Conservation (phyloP, 2,113 vertebrate species). For the Cacatua alba region DNA sequence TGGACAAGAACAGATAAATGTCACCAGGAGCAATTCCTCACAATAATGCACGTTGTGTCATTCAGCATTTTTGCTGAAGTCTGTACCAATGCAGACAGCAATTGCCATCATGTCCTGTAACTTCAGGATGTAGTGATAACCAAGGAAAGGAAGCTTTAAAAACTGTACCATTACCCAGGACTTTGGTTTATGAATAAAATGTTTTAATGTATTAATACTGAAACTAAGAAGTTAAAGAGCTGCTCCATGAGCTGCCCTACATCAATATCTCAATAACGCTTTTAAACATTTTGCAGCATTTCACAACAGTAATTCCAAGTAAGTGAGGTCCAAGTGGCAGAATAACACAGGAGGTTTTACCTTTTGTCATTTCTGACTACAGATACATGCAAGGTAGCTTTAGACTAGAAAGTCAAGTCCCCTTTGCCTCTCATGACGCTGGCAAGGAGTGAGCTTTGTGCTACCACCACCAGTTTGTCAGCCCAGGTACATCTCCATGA, state of each 20-base stretch:
- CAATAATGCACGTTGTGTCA: not conserved
- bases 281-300: not conserved
- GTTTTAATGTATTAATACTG: not conserved
- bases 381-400: not conserved
- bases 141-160: not conserved
- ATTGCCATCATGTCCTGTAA: fast-evolving
- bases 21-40: not conserved
- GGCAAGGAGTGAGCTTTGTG: fast-evolving
- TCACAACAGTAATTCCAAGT: not conserved
- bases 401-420: not conserved
- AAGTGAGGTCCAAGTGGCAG: not conserved
- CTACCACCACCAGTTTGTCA: not conserved
- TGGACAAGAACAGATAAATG: not conserved
- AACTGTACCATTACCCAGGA: not conserved
- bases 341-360: not conserved
- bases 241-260: not conserved
- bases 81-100: not conserved
- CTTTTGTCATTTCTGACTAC: not conserved
- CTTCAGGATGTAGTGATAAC: not conserved
- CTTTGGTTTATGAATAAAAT: not conserved
- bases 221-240: not conserved
- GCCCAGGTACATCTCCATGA: fast-evolving
- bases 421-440: fast-evolving
- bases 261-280: not conserved
- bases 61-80: not conserved